Evolutionary conservation across 2,797 vertebrate species (phyloP).

Genomic region (Paratrypauchen microcephalus): DNA sequence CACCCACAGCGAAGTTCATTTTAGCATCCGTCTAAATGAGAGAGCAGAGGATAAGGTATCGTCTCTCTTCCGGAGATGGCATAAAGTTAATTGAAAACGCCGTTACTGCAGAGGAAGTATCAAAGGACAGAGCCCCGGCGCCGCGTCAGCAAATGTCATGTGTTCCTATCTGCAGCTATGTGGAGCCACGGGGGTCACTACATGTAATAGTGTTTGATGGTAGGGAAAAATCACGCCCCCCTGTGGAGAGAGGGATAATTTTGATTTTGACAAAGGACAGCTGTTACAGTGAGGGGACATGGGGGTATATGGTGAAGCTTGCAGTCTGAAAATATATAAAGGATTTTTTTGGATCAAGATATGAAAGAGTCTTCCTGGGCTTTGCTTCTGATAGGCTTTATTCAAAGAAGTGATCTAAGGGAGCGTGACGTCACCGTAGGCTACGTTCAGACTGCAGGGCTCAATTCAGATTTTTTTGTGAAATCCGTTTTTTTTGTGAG

Average conservation of each 20-base stretch:
- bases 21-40: conserved; percentile 52
- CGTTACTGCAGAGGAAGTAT: conserved; percentile 43
- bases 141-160: conserved; percentile 16
- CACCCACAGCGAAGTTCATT: conserved; percentile 42
- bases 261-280: not conserved
- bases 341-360: not conserved
- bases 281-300: not conserved
- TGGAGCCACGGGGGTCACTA: conserved; percentile 17
- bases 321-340: not conserved
- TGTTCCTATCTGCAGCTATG: conserved; percentile 33
- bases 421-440: too few relatives aligned
- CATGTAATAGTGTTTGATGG: conserved; percentile 11
- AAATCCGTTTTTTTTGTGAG: too few relatives aligned
- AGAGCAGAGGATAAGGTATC: conserved; percentile 52
- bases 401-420: too few relatives aligned
- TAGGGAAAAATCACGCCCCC: conserved; percentile 41
- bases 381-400: too few relatives aligned
- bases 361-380: not conserved
- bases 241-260: conserved; percentile 8
- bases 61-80: conserved; percentile 59
- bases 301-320: not conserved
- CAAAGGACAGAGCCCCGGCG: conserved; percentile 31
- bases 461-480: too few relatives aligned
- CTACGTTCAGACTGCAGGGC: too few relatives aligned
- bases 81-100: conserved; percentile 68